Conservation (phyloP, 2,888 invertebrate species). For the Lycia hirtaria region DNA sequence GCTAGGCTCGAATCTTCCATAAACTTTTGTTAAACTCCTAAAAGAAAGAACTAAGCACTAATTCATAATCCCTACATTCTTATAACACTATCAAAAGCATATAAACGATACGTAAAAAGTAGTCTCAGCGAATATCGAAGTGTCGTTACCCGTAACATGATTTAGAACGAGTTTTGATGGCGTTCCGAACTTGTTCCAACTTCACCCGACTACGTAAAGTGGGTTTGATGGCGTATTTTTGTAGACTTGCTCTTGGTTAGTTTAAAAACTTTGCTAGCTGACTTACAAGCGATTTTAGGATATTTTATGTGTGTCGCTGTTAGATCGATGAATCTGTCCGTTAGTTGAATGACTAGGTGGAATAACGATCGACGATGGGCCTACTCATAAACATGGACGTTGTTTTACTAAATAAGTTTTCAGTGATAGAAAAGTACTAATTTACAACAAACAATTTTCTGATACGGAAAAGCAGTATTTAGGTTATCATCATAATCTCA, state of each 20-base stretch:
- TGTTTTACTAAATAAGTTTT: too few species aligned
- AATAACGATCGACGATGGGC: too few species aligned
- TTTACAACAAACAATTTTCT: too few species aligned
- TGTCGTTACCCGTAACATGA: constrained; percentile 29
- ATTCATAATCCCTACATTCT: neutral
- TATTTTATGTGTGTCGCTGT: too few species aligned
- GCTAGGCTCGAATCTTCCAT: too few species aligned
- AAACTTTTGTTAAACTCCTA: too few species aligned
- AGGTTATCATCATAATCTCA: too few species aligned
- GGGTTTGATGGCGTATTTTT: constrained; percentile 17
- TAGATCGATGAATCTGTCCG: too few species aligned
- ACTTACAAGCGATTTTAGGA: neutral
- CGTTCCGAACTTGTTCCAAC: constrained; percentile 26
- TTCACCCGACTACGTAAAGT: constrained; percentile 11
- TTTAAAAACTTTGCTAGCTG: constrained; percentile 8
- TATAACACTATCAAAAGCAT: constrained; percentile 4
- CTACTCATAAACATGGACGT: too few species aligned
- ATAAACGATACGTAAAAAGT: constrained; percentile 5
- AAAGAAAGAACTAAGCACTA: neutral
- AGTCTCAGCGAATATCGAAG: constrained; percentile 15
- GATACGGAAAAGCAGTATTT: too few species aligned
- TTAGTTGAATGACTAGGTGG: too few species aligned
- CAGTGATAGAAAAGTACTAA: too few species aligned
- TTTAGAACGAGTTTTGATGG: constrained; percentile 27
- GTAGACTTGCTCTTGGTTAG: neutral